A percentile compares a stretch with the other conserved stretches of the same genome.
These are phyloP conservation scores for Aquatica leii DNA, from an alignment of 2,888 invertebrate species.

Conservation along the genomic window DNA sequence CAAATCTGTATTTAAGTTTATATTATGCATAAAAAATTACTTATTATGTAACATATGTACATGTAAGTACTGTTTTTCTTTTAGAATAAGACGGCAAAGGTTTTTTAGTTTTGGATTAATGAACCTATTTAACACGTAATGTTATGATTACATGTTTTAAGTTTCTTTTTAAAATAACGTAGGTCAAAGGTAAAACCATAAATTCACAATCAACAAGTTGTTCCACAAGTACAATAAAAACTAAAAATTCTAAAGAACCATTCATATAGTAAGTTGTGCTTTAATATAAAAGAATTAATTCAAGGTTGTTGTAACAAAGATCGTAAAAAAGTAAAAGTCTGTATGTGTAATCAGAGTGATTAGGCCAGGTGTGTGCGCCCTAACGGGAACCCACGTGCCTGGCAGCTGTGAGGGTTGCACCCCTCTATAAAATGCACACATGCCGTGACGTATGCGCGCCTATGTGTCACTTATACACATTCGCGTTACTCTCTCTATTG, in stretches of 20 bases:
- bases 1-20: no score
- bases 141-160: no score
- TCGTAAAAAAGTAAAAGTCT: constrained; percentile 32
- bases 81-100: no score
- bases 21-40: no score
- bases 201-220: constrained; percentile 11
- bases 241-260: no score
- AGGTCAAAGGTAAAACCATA: neutral
- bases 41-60: no score
- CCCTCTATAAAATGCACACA: constrained; percentile 54
- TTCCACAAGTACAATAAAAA: neutral
- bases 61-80: no score
- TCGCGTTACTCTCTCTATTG: constrained; percentile 32
- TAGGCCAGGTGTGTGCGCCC: constrained; percentile 42
- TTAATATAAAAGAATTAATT: constrained; percentile 13
- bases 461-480: constrained; percentile 52
- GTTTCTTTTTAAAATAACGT: neutral
- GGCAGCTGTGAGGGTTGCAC: constrained; percentile 55
- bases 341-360: constrained; percentile 44
- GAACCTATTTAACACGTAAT: no score
- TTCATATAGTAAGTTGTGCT: no score
- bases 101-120: no score
- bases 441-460: constrained; percentile 55
- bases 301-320: constrained; percentile 23
- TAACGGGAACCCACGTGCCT: constrained; percentile 50